phyloP scores from a whole-genome alignment of 1,140 invertebrate genomes.

The Brachystomella parvula region DNA sequence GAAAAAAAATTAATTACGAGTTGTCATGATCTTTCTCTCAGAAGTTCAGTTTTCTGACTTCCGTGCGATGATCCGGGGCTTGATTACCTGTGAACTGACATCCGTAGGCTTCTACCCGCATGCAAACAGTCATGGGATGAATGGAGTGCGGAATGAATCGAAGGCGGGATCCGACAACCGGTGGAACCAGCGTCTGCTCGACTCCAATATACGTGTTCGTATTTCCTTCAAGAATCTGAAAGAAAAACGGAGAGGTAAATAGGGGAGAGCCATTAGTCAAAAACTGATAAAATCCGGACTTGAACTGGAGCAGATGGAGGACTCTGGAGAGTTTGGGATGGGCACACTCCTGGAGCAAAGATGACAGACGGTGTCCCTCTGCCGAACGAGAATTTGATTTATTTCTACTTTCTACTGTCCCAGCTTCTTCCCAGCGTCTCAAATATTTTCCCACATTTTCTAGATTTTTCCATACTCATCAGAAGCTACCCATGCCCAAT shows the following conservation, averaged over 20 bases:
- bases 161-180: conserved; percentile 67
- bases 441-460: neutral
- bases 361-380: neutral
- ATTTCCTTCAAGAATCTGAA: conserved; percentile 69
- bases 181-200: conserved; percentile 63
- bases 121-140: conserved; percentile 72
- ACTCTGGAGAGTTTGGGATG: neutral
- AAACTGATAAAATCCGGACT: neutral
- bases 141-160: conserved; percentile 75
- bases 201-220: conserved; percentile 71
- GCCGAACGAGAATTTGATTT: neutral
- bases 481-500: no score
- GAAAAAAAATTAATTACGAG: conserved; percentile 10
- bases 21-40: neutral
- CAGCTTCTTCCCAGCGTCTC: neutral
- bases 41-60: neutral
- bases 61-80: neutral
- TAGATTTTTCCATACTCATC: no score
- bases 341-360: neutral
- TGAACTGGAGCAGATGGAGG: neutral
- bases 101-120: conserved; percentile 74
- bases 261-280: conserved; percentile 28
- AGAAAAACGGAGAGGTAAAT: no score
- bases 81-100: conserved; percentile 59
- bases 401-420: neutral